Base-by-base conservation (phyloP, 2,113 vertebrate species). In the Phalacrocorax pelagicus region DNA sequence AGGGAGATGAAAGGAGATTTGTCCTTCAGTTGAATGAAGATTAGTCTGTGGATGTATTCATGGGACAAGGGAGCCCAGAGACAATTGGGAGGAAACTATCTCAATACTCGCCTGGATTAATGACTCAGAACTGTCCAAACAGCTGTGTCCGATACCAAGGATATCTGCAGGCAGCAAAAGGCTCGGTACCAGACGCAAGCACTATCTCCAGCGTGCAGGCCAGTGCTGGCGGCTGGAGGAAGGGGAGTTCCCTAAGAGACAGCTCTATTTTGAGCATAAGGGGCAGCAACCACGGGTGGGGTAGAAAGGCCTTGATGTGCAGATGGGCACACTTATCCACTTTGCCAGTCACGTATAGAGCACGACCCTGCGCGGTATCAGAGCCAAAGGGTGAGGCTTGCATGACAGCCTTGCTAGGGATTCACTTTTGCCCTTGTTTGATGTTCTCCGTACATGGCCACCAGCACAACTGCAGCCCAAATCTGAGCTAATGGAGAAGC, bases 361-460 rank as follows among this genome's bases (percentile, higher is more conserved):
- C 44, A 36, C 47, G 30, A 21, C 2, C 2, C 36, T 49, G 67
- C 3, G 2, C 38, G 34, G 58, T 10, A 46, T 15, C 40, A n/a
- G 11, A 62, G 30, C 36, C 40, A 59, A 51, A 80, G 70, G 49
- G 62, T n/a, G 23, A 69, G 51, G 69, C 62, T 52, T 61, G 51
- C 84, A 54, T 0, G 2, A 40, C 17, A 20, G 12, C 75, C 59
- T 36, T 51, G 36, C 49, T 58, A 36, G n/a, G 70, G 36, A 63
- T 36, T 61, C 78, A 42, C 24, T 90, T 57, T 49, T 63, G 66
- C 34, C 72, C 27, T 58, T 11, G 22, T 61, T 23, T 9, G 34
- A 19, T 20, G 11, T 15, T 61, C 20, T 47, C 26, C 2, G 1
- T 24, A 52, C 18, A 7, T 0, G 0, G 36, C 14, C 11, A 20